Evolutionary conservation across 2,113 vertebrate species (phyloP).

Genomic region (Cavia porcellus): DNA sequence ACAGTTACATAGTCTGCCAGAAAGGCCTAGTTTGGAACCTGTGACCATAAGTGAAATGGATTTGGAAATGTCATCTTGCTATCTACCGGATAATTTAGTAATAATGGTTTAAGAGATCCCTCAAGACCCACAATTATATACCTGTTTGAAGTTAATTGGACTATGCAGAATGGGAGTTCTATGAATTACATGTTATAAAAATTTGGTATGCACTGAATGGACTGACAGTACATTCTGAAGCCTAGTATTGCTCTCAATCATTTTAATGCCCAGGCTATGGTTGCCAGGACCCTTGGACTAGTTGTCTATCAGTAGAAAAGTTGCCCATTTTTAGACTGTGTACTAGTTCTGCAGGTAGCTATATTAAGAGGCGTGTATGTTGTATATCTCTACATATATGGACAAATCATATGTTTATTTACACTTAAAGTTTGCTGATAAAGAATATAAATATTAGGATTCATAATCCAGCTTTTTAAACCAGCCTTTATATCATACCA

Average conservation of each 20-base stretch:
- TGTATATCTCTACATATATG: not conserved
- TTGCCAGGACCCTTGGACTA: slow-evolving; percentile 2
- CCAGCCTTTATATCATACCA: slow-evolving; percentile 56
- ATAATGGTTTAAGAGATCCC: slow-evolving; percentile 78
- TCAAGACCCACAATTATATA: slow-evolving; percentile 77
- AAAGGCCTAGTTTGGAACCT: slow-evolving; percentile 71
- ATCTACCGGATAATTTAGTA: slow-evolving; percentile 87
- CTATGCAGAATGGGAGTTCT: slow-evolving; percentile 50
- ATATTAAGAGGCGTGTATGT: not conserved
- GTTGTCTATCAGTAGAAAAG: not conserved
- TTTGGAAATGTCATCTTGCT: slow-evolving; percentile 86
- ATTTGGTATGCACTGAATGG: slow-evolving; percentile 24
- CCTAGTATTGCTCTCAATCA: slow-evolving; percentile 54
- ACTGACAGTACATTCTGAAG: slow-evolving; percentile 7
- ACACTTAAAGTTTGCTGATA: slow-evolving; percentile 64
- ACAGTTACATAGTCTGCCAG: slow-evolving; percentile 72
- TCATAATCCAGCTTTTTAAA: slow-evolving; percentile 55
- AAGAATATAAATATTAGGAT: slow-evolving; percentile 26
- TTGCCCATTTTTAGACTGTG: not conserved
- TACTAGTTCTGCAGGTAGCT: not conserved
- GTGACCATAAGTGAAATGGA: slow-evolving; percentile 79
- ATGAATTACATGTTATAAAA: slow-evolving; percentile 67
- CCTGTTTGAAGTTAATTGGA: slow-evolving; percentile 78
- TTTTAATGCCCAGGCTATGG: not conserved
- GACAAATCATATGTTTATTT: slow-evolving; percentile 65